phyloP scores from a whole-genome alignment of 2,113 vertebrate species.

The Coturnix japonica region DNA sequence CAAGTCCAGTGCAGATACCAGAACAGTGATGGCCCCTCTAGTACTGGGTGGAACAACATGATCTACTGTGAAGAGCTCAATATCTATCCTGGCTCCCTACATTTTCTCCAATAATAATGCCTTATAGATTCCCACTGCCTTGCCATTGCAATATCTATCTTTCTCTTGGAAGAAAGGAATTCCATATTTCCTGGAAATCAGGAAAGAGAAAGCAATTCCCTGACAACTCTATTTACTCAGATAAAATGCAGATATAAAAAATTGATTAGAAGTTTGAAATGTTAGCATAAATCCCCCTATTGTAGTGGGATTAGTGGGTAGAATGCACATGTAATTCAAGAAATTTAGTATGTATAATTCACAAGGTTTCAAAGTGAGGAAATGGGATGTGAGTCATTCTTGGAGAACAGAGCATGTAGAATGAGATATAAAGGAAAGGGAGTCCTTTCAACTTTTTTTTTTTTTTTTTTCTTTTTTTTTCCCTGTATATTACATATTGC shows the following conservation, averaged over 20 bases:
- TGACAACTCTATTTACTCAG: not conserved
- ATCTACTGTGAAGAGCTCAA: not conserved
- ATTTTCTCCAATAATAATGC: not conserved
- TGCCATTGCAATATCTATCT: not conserved
- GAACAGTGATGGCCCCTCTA: accelerated
- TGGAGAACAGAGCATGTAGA: not conserved
- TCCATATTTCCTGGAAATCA: slow-evolving; percentile 1
- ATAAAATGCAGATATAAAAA: not conserved
- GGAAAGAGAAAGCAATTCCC: not conserved
- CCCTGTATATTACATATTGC: not conserved
- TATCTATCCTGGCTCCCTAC: not conserved
- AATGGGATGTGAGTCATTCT: not conserved
- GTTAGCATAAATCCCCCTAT: not conserved
- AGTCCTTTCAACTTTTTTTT: not conserved
- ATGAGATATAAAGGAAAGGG: not conserved
- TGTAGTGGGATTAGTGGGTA: not conserved
- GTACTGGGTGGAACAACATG: not conserved
- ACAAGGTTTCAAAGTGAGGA: slow-evolving; percentile 7
- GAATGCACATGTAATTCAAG: not conserved
- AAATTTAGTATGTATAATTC: not conserved
- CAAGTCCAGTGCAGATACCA: not conserved
- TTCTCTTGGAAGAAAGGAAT: not conserved
- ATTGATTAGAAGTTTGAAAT: not conserved
- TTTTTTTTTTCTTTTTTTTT: not conserved
- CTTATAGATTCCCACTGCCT: not conserved